Base-by-base conservation (phyloP, 2,888 invertebrate genomes). In the Thera obeliscata region DNA sequence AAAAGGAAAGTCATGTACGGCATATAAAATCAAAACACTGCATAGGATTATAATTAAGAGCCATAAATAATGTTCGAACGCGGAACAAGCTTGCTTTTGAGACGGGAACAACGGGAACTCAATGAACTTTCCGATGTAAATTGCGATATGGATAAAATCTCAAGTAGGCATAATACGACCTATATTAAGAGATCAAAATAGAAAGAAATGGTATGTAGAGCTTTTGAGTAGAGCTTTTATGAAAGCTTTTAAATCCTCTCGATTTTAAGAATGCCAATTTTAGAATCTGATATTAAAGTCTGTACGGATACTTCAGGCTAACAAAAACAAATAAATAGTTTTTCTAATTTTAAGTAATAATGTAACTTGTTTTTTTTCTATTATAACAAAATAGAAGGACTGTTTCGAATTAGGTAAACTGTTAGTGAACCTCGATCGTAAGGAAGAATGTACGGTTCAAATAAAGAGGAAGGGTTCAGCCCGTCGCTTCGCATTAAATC, bases 61-160 rank as follows among this genome's bases (percentile, higher is more conserved):
- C 77, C 81, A 87, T 88, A 86, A 88, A 88, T 87, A 80, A 81
- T 82, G 79, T 79, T 79, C 77, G 77, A 79, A 81, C 78, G 77
- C 77, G 79, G 78, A 83, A 81, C 80, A 75, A 77, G 80, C 78
- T 77, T 68, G 76, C 64, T 70, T 70, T 56, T 67, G 64, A 72
- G 72, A 71, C 66, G 70, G 73, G 76, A 79, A 76, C 72, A 76
- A 71, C 78, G 78, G 72, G 74, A 76, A 75, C 74, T 76, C 73
- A 69, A 72, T 79, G 78, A 76, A 82, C 83, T 85, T 84, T 84
- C 81, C 66, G 67, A 68, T 70, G 57, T 56, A 69, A 64, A 67
- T 58, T 64, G 59, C 64, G 66, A 69, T 67, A 67, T 61, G 64
- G 67, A 73, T 68, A 63, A 64, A 64, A 72, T 67, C 61, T 67